Conservation (phyloP, 1,140 invertebrate species). For the Ylistrum balloti region DNA sequence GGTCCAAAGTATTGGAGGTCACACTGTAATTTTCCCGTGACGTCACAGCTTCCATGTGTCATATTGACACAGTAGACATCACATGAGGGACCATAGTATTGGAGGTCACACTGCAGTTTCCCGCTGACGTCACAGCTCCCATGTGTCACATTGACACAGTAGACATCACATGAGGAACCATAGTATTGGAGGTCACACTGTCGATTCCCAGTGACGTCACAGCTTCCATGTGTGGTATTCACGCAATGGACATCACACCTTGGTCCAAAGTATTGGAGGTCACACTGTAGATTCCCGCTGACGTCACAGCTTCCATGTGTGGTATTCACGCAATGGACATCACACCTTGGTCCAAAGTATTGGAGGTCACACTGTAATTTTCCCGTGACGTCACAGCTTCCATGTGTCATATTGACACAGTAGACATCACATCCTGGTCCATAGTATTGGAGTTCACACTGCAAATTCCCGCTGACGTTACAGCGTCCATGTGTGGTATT, state of each 20-base stretch:
- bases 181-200: neutral
- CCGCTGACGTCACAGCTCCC: neutral
- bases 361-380: neutral
- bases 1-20: neutral
- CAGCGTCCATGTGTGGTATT: neutral
- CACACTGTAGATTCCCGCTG: neutral
- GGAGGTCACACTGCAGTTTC: neutral
- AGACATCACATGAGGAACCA: neutral
- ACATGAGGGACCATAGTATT: neutral
- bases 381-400: neutral
- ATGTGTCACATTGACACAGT: neutral
- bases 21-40: neutral
- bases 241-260: neutral
- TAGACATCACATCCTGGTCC: neutral
- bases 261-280: neutral
- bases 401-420: neutral
- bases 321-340: neutral
- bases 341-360: neutral
- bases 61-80: neutral
- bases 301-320: neutral
- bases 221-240: neutral
- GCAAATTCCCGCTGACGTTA: neutral
- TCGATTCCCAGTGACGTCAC: neutral
- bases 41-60: neutral
- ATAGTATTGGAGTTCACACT: neutral